Evolutionary conservation across 2,888 invertebrate species (phyloP).

Genomic region (Cantharis lateralis): DNA sequence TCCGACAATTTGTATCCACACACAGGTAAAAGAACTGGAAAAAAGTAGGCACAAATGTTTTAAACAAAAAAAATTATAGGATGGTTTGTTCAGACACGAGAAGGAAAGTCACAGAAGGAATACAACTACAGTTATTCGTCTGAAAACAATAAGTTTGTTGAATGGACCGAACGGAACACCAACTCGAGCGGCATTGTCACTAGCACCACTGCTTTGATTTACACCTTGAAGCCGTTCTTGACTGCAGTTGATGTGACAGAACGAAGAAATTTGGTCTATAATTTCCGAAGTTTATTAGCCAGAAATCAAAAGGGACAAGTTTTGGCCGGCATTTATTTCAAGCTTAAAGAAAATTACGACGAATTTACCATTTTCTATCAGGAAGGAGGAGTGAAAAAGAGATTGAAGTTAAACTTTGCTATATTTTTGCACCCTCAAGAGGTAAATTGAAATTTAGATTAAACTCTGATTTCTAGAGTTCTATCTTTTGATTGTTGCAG

Average conservation of each 20-base stretch:
- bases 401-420: slow-evolving; percentile 76
- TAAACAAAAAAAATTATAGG: slow-evolving; percentile 56
- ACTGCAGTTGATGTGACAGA: slow-evolving; percentile 86
- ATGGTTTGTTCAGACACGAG: slow-evolving; percentile 84
- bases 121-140: slow-evolving; percentile 79
- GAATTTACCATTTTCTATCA: slow-evolving; percentile 83
- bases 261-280: slow-evolving; percentile 85
- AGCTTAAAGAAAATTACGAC: slow-evolving; percentile 62
- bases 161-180: slow-evolving; percentile 84
- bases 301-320: slow-evolving; percentile 84
- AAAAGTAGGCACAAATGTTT: background rate
- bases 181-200: slow-evolving; percentile 62
- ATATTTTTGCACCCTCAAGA: slow-evolving; percentile 65
- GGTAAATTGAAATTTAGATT: slow-evolving; percentile 51
- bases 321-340: slow-evolving; percentile 84
- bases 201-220: slow-evolving; percentile 69
- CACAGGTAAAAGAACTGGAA: slow-evolving; percentile 63
- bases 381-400: slow-evolving; percentile 64
- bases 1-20: slow-evolving; percentile 82
- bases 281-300: slow-evolving; percentile 78
- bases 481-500: slow-evolving; percentile 51
- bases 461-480: background rate
- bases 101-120: slow-evolving; percentile 76
- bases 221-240: slow-evolving; percentile 77
- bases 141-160: slow-evolving; percentile 74